A percentile compares a stretch with the other conserved stretches of the same genome.
Evolutionary conservation across 2,113 vertebrate species (phyloP).

Genomic region (Lophochroa leadbeateri): DNA sequence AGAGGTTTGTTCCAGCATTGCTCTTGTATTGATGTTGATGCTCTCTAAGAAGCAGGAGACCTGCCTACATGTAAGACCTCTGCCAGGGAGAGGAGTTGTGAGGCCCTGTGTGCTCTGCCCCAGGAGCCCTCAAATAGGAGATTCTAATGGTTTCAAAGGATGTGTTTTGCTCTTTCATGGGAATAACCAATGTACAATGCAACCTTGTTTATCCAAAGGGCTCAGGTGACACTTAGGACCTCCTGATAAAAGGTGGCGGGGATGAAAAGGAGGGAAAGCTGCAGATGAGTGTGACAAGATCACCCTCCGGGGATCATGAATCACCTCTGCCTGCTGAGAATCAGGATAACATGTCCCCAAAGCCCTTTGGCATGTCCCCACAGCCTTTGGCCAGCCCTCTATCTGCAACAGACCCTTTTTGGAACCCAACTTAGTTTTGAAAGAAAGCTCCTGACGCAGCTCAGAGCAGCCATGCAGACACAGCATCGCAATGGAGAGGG

Average conservation of each 20-base stretch:
- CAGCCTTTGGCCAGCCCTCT: neutral
- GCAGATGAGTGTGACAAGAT: neutral
- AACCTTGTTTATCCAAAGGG: conserved; percentile 38
- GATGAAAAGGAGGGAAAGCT: neutral
- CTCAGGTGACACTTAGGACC: conserved; percentile 46
- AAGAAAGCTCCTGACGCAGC: neutral
- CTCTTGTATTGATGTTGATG: neutral
- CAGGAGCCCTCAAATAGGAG: neutral
- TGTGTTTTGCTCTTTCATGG: conserved; percentile 29
- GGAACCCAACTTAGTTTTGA: neutral
- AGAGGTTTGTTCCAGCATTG: neutral
- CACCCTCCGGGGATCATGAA: neutral
- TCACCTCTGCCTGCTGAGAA: neutral
- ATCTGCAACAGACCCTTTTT: neutral
- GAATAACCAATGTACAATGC: conserved; percentile 38
- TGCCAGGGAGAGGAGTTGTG: neutral
- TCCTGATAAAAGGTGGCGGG: conserved; percentile 9
- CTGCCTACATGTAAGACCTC: neutral
- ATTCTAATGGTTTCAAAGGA: conserved; percentile 44
- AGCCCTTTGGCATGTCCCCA: neutral
- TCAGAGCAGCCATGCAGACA: neutral
- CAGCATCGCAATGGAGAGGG: accelerated
- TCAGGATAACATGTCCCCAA: neutral
- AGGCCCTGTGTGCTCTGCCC: neutral
- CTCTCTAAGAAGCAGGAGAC: neutral